These are phyloP conservation scores for Alces alces DNA, from an alignment of 2,113 vertebrate species.

Conservation along the genomic window DNA sequence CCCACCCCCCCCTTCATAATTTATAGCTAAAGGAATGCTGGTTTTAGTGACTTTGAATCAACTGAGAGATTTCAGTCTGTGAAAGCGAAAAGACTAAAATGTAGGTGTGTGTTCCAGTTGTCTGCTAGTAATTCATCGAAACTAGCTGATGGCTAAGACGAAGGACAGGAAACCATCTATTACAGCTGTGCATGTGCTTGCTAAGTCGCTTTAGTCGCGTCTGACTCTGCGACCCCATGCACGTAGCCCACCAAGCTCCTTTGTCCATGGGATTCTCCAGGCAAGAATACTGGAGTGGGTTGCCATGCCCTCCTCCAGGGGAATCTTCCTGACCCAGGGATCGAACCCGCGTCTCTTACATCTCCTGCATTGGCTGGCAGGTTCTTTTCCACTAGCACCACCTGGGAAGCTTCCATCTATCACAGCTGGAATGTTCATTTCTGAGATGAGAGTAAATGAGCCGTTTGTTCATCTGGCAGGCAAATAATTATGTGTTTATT, in stretches of 20 bases:
- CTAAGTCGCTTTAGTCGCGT: neutral
- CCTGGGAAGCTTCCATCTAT: neutral
- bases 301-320: neutral
- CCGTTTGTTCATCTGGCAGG: neutral
- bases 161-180: neutral
- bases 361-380: neutral
- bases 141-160: neutral
- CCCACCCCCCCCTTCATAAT: fast-evolving
- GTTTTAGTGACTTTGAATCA: neutral
- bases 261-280: neutral
- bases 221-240: neutral
- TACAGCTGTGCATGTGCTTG: neutral
- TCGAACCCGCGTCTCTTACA: fast-evolving
- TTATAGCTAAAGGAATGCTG: neutral
- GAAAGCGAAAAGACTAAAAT: neutral
- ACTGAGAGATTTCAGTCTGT: neutral
- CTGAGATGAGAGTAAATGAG: neutral
- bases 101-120: neutral
- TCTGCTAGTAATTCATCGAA: neutral
- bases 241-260: neutral
- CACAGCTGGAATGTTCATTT: neutral
- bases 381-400: neutral
- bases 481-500: neutral
- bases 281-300: neutral
- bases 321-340: neutral